Conservation (phyloP, 2,888 invertebrate species). For the Galeopsomyia nigrocyanea region DNA sequence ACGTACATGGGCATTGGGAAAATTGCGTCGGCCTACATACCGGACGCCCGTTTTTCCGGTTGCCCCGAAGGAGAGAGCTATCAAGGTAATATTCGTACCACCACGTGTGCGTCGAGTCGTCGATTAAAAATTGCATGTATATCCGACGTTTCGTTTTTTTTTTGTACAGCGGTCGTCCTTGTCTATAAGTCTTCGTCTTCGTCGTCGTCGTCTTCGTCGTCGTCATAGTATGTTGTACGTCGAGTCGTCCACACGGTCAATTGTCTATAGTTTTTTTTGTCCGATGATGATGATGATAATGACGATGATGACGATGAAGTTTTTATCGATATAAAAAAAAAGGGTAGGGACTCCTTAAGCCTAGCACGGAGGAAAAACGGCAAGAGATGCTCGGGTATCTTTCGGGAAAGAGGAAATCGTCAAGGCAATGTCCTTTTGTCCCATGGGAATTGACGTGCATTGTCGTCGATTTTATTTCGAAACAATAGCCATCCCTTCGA, state of each 20-base stretch:
- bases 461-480: too few species aligned
- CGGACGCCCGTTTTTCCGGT: conserved; percentile 6
- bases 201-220: too few species aligned
- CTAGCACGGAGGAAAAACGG: conserved; percentile 5
- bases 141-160: not conserved
- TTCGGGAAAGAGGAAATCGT: not conserved
- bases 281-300: not conserved
- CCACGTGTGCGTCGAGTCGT: conserved; percentile 18
- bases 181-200: too few species aligned
- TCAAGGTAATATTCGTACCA: conserved; percentile 36
- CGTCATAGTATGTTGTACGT: too few species aligned
- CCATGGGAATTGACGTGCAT: too few species aligned
- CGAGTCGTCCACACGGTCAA: too few species aligned
- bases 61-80: not conserved
- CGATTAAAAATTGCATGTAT: too few species aligned
- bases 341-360: conserved; percentile 17
- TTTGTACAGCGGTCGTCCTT: not conserved
- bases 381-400: conserved; percentile 11
- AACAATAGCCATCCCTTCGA: too few species aligned
- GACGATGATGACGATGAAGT: conserved; percentile 25
- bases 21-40: conserved; percentile 31
- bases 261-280: too few species aligned
- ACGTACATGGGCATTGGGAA: conserved; percentile 25
- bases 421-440: too few species aligned
- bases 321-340: not conserved